These are phyloP conservation scores for Terrapene triunguis DNA, from an alignment of 2,113 vertebrate species.

Conservation along the genomic window DNA sequence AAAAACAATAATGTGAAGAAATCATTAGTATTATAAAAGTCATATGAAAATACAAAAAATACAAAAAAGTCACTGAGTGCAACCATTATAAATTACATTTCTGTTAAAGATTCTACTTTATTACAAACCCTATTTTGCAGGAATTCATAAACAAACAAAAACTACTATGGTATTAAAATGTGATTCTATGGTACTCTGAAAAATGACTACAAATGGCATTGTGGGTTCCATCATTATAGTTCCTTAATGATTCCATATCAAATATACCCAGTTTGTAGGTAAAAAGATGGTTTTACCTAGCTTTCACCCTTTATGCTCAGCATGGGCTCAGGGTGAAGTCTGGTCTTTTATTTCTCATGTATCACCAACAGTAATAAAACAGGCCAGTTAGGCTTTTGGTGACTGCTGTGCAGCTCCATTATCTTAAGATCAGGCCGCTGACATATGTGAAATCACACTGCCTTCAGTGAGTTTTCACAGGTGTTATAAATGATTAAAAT, in stretches of 20 bases:
- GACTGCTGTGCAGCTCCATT: background rate
- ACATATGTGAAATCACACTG: background rate
- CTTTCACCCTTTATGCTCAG: background rate
- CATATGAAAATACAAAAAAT: background rate
- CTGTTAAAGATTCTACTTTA: background rate
- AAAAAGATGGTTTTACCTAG: background rate
- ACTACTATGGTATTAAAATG: background rate
- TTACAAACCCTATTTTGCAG: slow-evolving; percentile 2
- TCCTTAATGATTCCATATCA: background rate
- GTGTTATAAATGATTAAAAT: background rate
- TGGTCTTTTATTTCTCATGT: background rate
- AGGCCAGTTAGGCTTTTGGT: background rate
- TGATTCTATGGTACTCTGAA: background rate
- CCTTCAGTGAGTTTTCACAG: background rate
- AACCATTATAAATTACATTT: background rate
- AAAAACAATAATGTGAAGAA: slow-evolving; percentile 77
- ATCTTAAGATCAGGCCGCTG: background rate
- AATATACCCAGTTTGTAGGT: background rate
- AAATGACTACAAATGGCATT: slow-evolving; percentile 32
- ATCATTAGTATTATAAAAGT: slow-evolving; percentile 40
- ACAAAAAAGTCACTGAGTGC: background rate
- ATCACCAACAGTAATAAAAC: slow-evolving; percentile 5
- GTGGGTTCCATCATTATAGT: background rate
- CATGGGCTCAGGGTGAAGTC: background rate
- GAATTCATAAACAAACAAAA: background rate